phyloP scores from a whole-genome alignment of 2,888 invertebrate species.

The Dynastes hyllus region DNA sequence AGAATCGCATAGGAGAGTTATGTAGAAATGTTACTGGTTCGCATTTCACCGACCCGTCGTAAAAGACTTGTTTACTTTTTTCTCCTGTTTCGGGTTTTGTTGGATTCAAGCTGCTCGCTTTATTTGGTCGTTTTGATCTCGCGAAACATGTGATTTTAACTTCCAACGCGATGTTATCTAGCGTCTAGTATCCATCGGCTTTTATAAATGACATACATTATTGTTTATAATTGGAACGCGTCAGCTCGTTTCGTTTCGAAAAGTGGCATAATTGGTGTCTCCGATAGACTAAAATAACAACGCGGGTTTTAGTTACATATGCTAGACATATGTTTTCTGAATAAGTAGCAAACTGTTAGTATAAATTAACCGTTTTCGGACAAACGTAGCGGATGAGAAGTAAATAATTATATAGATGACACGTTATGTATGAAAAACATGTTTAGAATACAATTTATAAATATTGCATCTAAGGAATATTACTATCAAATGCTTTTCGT shows the following conservation, averaged over 20 bases:
- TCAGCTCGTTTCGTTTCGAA: conserved; percentile 14
- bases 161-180: background rate
- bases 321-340: background rate
- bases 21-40: no score
- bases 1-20: no score
- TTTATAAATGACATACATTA: conserved; percentile 35
- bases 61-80: no score
- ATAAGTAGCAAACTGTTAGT: background rate
- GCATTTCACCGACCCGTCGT: no score
- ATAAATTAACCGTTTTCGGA: background rate
- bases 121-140: background rate
- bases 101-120: background rate
- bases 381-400: background rate
- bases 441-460: no score
- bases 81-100: no score
- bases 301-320: background rate
- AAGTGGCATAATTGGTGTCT: conserved; percentile 29
- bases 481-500: no score
- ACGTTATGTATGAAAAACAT: no score
- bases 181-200: background rate
- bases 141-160: background rate
- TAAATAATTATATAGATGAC: background rate
- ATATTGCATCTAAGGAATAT: no score
- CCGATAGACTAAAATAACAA: conserved; percentile 5
- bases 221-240: conserved; percentile 35